Evolutionary conservation across 2,113 vertebrate species (phyloP), one percentile per base, ranked within the genome.

Genomic region (Epinephelus cyanopodus): DNA sequence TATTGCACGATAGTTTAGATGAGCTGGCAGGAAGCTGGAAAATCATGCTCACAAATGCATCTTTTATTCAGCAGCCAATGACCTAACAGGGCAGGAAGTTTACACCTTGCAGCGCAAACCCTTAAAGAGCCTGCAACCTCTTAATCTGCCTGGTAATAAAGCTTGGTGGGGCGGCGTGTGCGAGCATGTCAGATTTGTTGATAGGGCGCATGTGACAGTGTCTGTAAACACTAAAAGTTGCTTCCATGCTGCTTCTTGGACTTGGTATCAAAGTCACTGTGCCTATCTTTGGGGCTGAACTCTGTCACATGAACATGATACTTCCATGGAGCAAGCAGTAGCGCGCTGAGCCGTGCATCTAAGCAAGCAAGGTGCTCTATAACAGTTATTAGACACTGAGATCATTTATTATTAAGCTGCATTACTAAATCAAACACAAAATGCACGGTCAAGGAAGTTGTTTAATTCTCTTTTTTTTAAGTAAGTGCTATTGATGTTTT

Each of bases 261-360:
- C 61, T 72, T 47, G 62, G 48, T 70, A 79, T 84, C 77, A 73
- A 45, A 81, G 74, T 53, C 45, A 53, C 66, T 50, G 52, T 23
- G 77, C 39, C 92, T 87, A 88, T 91, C 84, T 93, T 89, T 82
- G 88, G 90, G 77, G 82, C 53, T 83, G 77, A 90, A 91, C 89
- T 83, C 81, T 37, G 64, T 78, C 66, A 91, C 89, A 89, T 60
- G 78, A 92, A 90, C 53, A 70, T 83, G 90, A 93, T 75, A 92
- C 88, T 77, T 78, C 15, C 18, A 54, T 47, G 14, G 39, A 85
- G 64, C 45, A 4, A 80, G 69, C 68, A 29, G 73, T n/a, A 63
- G 61, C 68, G 42, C 69, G 54, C 42, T 15, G 39, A 71, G 52
- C 61, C 37, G 29, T 21, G 10, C 3, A 8, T 60, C 33, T 56